Conservation (phyloP, 2,797 vertebrate species). For the Cygnus olor region DNA sequence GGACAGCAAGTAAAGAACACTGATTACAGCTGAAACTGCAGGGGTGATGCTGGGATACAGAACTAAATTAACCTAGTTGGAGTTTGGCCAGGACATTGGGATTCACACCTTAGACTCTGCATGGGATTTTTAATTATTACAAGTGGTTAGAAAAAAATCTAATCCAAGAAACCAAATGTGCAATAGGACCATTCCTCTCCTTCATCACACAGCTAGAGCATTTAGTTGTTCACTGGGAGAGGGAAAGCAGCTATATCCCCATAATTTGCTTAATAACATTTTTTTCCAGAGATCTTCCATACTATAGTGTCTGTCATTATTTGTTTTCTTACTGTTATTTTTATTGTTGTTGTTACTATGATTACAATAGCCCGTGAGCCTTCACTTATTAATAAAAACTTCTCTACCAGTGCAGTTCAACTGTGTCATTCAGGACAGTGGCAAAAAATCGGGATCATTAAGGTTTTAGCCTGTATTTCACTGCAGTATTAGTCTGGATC, state of each 20-base stretch:
- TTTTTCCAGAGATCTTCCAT: background rate
- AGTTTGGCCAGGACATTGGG: background rate
- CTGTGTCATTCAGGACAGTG: background rate
- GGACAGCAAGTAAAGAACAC: background rate
- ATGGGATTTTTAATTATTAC: background rate
- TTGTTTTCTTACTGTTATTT: background rate
- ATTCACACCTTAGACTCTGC: slow-evolving; percentile 1
- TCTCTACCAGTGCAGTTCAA: background rate
- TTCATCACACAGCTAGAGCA: background rate
- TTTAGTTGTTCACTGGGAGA: background rate
- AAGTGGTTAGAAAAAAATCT: background rate
- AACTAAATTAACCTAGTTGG: slow-evolving; percentile 20
- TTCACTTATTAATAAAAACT: background rate
- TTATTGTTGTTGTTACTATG: background rate
- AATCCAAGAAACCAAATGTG: background rate
- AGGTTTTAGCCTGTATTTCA: background rate
- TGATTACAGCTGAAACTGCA: slow-evolving; percentile 8
- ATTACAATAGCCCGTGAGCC: background rate
- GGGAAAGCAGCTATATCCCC: background rate
- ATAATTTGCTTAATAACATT: background rate
- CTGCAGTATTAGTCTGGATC: background rate
- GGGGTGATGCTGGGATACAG: background rate
- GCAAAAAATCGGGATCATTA: background rate
- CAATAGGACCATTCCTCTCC: background rate
- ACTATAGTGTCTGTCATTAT: background rate